Evolutionary conservation across 2,797 vertebrate species (phyloP).

Genomic region (Mus minutoides): DNA sequence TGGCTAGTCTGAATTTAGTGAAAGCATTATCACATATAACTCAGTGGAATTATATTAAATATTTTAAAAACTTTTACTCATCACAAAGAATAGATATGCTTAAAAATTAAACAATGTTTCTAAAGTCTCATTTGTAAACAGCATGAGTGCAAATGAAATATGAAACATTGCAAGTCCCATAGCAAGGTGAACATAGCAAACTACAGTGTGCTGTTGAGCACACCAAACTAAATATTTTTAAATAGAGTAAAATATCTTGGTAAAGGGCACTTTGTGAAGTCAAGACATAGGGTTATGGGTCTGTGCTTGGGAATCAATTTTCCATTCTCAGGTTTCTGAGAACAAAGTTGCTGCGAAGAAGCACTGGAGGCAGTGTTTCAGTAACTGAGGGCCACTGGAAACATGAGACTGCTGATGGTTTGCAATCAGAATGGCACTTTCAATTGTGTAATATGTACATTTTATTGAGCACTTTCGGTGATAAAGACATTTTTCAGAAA

Average conservation of each 20-base stretch:
- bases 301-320: background rate
- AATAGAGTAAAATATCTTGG: constrained; percentile 60
- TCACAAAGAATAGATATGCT: constrained; percentile 8
- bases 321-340: background rate
- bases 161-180: constrained; percentile 37
- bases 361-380: background rate
- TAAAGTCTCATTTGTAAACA: constrained; percentile 68
- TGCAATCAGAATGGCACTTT: background rate
- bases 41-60: background rate
- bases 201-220: constrained; percentile 42
- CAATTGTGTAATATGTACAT: background rate
- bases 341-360: background rate
- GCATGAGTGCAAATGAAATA: constrained; percentile 41
- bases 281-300: background rate
- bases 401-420: background rate
- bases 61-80: constrained; percentile 57
- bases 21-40: constrained; percentile 73
- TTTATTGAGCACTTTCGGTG: background rate
- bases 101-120: constrained; percentile 61
- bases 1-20: constrained; percentile 84
- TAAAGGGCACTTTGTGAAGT: constrained; percentile 44
- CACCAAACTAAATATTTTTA: constrained; percentile 63
- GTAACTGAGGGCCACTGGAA: background rate
- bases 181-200: constrained; percentile 62
- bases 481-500: constrained; percentile 14